Base-by-base conservation (phyloP, 1,140 invertebrate species). In the Propsilocerus akamusi region DNA sequence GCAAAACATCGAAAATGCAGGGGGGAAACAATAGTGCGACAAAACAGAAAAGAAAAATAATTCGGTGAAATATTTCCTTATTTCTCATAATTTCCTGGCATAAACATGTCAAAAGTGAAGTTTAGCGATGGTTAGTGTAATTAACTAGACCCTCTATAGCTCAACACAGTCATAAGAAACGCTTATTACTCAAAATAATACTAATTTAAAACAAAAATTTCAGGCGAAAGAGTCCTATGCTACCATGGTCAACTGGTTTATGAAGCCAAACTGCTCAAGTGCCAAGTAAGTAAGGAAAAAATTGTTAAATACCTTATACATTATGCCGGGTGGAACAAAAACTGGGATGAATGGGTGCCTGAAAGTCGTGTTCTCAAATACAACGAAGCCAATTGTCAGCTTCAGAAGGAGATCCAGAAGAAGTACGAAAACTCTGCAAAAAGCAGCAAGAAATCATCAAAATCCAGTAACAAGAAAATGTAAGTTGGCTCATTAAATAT, bases 301-400 rank as follows among this genome's bases (percentile, higher is more conserved):
- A 79, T 83, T 65, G 73, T 88, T 4, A 82, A 86, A 63, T 97
- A 96, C 70, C 80, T 91, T 23, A 92, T 97, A 54, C 94, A 97
- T 68, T 97, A 97, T 69, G 89, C 89, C 58, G 93, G 93, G 6
- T 97, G 92, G 92, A 96, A 93, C 67, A 96, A 96, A 76, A 96
- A 90, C 71, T 97, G 93, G 94, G 93, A 97, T 63, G 94, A 97
- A 69, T 97, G 92, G 92, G 93, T 97, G 10, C 87, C 89, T 0
- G 92, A 97, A 66, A 86, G 78, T 57, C 66, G 93, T 64, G 88
- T 97, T 6, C 66, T 97, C 7, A 94, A 96, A 65, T 90, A 82
- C 56, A 97, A 91, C 67, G 90, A 96, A 54, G 77, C 80, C 5
- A 95, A 95, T 68, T 74, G 92, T 0, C 81, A 86, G 57, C 82